Percentiles rank a stretch among this genome's conserved stretches.
phyloP scores from a whole-genome alignment of 2,113 vertebrate genomes.

The Tragelaphus scriptus region DNA sequence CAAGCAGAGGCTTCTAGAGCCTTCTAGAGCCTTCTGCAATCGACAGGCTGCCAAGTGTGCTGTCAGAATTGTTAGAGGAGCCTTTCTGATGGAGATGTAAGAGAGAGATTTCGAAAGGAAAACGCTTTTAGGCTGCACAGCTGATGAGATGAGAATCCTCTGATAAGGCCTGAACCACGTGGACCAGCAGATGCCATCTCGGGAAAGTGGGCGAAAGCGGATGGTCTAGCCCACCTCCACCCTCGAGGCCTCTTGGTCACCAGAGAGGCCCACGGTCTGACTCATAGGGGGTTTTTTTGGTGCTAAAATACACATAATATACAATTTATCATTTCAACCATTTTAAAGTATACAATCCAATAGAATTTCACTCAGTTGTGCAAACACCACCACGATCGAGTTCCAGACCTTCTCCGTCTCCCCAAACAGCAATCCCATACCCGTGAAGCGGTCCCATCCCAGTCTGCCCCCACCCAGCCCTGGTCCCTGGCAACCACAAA shows the following conservation, averaged over 20 bases:
- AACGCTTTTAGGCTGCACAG: too few species aligned
- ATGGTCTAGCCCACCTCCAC: accelerated
- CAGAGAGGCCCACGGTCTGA: not conserved
- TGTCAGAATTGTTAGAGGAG: too few species aligned
- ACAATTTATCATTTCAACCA: not conserved
- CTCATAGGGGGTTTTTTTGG: not conserved
- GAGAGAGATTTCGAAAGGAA: not conserved
- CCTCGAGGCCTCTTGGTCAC: accelerated
- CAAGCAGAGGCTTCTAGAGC: accelerated
- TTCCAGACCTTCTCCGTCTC: not conserved
- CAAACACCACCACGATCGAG: not conserved
- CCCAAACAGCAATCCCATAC: not conserved
- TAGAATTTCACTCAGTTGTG: not conserved
- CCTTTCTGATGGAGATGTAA: not conserved
- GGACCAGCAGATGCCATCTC: accelerated
- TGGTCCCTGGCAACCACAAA: accelerated
- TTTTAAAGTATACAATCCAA: not conserved
- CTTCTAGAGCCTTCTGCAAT: accelerated
- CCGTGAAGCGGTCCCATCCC: accelerated
- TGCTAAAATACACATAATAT: not conserved
- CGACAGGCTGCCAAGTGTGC: accelerated
- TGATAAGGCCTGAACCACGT: accelerated
- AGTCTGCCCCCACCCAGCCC: accelerated
- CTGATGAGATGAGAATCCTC: accelerated
- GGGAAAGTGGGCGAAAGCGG: not conserved